Percentiles rank a stretch among this genome's conserved stretches.
Conservation (phyloP, 2,888 invertebrate species). For the Hypsopygia costalis region DNA sequence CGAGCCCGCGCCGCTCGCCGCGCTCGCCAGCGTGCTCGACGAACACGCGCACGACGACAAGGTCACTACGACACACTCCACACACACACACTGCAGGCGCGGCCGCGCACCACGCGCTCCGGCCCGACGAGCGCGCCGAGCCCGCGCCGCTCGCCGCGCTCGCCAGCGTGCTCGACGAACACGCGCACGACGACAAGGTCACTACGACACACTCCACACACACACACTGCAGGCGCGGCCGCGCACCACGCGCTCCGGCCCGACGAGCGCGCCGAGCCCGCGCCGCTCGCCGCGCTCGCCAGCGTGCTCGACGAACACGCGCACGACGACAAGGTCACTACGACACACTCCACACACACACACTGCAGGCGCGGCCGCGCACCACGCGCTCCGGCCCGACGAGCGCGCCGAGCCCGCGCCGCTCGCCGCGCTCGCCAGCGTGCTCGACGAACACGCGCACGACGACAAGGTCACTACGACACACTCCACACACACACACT, state of each 20-base stretch:
- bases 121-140: constrained; percentile 92
- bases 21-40: constrained; percentile 60
- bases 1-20: constrained; percentile 88
- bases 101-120: constrained; percentile 88
- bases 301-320: constrained; percentile 20
- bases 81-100: constrained; percentile 83
- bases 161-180: constrained; percentile 23
- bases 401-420: constrained; percentile 91
- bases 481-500: too few relatives aligned
- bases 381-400: constrained; percentile 81
- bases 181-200: constrained; percentile 56
- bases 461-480: too few relatives aligned
- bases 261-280: constrained; percentile 91
- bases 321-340: constrained; percentile 62
- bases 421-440: constrained; percentile 84
- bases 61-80: too few relatives aligned
- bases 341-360: too few relatives aligned
- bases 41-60: constrained; percentile 57
- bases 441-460: constrained; percentile 64
- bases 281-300: constrained; percentile 84
- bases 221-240: constrained; percentile 86
- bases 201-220: too few relatives aligned
- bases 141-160: constrained; percentile 88
- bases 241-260: constrained; percentile 90
- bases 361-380: constrained; percentile 88